Percentiles rank a stretch among this genome's conserved stretches.
phyloP scores from a whole-genome alignment of 1,140 invertebrate species.

The Hycleus cichorii region DNA sequence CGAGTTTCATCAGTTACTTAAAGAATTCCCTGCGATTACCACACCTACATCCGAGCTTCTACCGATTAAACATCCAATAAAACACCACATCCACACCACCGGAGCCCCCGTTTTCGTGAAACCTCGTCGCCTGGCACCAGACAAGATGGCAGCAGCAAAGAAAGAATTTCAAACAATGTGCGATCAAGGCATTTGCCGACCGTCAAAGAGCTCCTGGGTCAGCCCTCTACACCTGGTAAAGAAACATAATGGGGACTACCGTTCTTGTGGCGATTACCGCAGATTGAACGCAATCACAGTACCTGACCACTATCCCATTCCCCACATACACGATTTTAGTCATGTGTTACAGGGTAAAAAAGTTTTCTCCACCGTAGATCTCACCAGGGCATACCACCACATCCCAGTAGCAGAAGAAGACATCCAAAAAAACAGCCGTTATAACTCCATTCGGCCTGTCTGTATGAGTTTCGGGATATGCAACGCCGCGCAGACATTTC shows the following conservation, averaged over 20 bases:
- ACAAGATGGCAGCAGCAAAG: constrained; percentile 33
- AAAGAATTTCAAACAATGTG: constrained; percentile 32
- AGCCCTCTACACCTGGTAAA: constrained; percentile 38
- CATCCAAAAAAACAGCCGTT: constrained; percentile 37
- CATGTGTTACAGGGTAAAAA: no score
- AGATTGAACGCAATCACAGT: constrained; percentile 39
- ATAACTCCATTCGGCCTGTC: constrained; percentile 39
- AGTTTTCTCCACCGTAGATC: no score
- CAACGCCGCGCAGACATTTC: constrained; percentile 42
- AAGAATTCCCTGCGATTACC: neutral
- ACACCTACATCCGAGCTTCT: neutral
- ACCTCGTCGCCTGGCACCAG: constrained; percentile 37
- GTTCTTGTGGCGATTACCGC: constrained; percentile 41
- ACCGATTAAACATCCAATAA: neutral
- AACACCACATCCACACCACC: constrained; percentile 31
- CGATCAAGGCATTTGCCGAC: constrained; percentile 34
- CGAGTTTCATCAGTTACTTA: neutral
- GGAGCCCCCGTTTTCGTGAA: constrained; percentile 37
- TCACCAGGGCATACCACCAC: no score
- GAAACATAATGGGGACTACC: constrained; percentile 35
- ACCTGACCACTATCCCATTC: no score
- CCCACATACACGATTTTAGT: no score
- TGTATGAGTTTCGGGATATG: constrained; percentile 33
- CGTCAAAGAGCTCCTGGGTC: constrained; percentile 41
- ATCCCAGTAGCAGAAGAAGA: constrained; percentile 30